These are phyloP conservation scores for Folsomia candida DNA, from an alignment of 2,888 invertebrate species.

Conservation along the genomic window DNA sequence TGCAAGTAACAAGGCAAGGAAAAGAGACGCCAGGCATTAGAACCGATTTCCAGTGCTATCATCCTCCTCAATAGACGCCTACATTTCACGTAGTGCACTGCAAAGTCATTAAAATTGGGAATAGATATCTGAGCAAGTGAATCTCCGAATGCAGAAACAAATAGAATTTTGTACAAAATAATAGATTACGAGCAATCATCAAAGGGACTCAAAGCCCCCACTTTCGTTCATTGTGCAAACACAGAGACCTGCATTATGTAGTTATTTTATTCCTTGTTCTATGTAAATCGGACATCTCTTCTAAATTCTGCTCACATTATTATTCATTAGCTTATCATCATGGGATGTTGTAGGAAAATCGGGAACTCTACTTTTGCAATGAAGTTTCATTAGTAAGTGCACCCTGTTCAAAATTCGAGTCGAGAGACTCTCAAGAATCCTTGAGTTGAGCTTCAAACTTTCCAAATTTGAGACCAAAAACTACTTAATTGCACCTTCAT, in stretches of 20 bases:
- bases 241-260: not conserved
- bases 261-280: not conserved
- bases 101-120: not conserved
- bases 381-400: not conserved
- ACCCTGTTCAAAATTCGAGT: no score
- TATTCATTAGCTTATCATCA: not conserved
- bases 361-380: not conserved
- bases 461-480: no score
- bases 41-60: not conserved
- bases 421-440: no score
- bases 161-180: conserved; percentile 18
- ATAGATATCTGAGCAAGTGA: not conserved
- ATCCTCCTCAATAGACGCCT: not conserved
- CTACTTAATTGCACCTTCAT: no score
- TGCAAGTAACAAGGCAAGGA: not conserved
- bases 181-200: no score
- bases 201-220: no score
- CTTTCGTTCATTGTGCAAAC: no score
- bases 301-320: not conserved
- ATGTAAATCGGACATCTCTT: not conserved
- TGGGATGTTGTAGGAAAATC: not conserved
- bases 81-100: not conserved
- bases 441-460: no score
- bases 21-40: not conserved
- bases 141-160: conserved; percentile 9